Evolutionary conservation across 2,797 vertebrate genomes (phyloP), one percentile per base, ranked within the genome.

Genomic region (Staurois parvus): DNA sequence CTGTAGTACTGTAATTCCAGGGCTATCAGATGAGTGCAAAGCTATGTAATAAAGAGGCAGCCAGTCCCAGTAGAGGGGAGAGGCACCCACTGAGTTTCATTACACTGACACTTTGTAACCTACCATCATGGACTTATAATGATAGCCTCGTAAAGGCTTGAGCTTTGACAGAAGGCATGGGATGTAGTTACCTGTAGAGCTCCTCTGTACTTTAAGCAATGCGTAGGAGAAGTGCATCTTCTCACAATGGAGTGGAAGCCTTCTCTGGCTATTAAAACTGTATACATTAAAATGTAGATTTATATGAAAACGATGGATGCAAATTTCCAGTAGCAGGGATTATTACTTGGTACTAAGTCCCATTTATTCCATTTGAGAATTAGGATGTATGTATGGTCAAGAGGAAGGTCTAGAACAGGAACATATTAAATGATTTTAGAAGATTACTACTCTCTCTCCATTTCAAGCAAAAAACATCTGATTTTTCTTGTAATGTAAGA

Each of bases 51-150:
- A 68, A 66, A 67, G 64, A 67, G 37, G 13, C 76, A 79, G 62
- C 64, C 66, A 79, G 76, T 67, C 42, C 37, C 37, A 5, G 62
- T 42, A 21, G 64, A 67, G 76, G 62, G 76, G 76, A 79, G 64
- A 29, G 21, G 29, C 62, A 67, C 76, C 76, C 62, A 45, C 70
- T 68, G 74, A 69, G 83, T 13, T 59, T 72, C 76, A 84, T 79
- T 66, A 64, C 62, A 48, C 76, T 72, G 40, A 26, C 67, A 62
- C 74, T 26, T 24, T 56, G 75, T 79, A 84, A 68, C 45, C 74
- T 84, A 32, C 77, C 83, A 84, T 42, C 66, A 73, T 24, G 40
- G 26, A 40, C 52, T 8, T 29, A 21, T 78, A 48, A 64, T 84
- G 67, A 78, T 34, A 72, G 66, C 24, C 75, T 73, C 52, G 29